Evolutionary conservation across 2,113 vertebrate genomes (phyloP).

Genomic region (Oncorhynchus nerka): DNA sequence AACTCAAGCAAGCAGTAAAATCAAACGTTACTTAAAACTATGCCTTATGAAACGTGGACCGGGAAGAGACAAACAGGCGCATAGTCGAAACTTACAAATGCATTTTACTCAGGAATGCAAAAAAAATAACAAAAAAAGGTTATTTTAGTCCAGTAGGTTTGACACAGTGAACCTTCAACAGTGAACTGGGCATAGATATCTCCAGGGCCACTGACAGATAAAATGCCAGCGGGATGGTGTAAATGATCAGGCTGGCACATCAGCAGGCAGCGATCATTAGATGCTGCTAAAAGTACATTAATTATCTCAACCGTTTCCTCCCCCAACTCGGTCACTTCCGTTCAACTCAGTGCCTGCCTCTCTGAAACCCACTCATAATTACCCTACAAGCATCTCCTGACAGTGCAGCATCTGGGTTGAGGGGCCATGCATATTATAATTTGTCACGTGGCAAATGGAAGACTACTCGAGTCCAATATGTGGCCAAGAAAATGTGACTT

Average conservation of each 20-base stretch:
- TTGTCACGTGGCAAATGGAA: too few relatives aligned
- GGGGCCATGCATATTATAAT: too few relatives aligned
- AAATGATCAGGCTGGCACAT: conserved; percentile 33
- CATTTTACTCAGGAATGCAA: neutral
- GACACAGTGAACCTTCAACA: conserved; percentile 25
- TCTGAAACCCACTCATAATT: too few relatives aligned
- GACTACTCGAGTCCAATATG: too few relatives aligned
- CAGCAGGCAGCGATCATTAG: conserved; percentile 53
- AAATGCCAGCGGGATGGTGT: conserved; percentile 51
- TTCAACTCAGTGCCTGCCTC: neutral
- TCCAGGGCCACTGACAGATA: conserved; percentile 44
- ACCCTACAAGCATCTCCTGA: too few relatives aligned
- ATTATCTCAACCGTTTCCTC: conserved; percentile 56
- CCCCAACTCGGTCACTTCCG: conserved; percentile 19
- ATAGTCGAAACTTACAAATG: too few relatives aligned
- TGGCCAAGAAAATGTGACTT: too few relatives aligned
- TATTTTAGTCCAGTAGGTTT: conserved; percentile 26
- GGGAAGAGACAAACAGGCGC: too few relatives aligned
- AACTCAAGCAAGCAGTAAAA: too few relatives aligned
- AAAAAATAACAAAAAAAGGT: neutral
- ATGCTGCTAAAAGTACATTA: conserved; percentile 48
- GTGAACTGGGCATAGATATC: conserved; percentile 30
- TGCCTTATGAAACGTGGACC: too few relatives aligned
- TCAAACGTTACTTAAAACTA: too few relatives aligned
- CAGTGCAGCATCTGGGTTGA: too few relatives aligned